Percentiles rank a stretch among this genome's conserved stretches.
phyloP scores from a whole-genome alignment of 2,888 invertebrate genomes.

The Ormyrus nitidulus region DNA sequence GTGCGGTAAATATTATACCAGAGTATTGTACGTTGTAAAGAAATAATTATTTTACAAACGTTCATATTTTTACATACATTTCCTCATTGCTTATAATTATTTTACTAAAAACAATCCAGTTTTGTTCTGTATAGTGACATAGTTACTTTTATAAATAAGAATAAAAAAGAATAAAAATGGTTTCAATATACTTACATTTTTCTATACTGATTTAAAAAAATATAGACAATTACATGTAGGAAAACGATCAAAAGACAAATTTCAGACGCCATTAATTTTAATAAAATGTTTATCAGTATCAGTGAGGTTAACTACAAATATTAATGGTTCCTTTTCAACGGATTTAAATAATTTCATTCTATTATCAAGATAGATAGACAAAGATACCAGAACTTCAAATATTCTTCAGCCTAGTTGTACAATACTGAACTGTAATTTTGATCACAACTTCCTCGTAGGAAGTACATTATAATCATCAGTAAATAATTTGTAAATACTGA shows the following conservation, averaged over 20 bases:
- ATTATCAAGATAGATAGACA: neutral
- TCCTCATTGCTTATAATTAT: constrained; percentile 53
- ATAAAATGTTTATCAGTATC: constrained; percentile 43
- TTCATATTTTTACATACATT: constrained; percentile 54
- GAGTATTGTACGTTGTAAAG: constrained; percentile 49
- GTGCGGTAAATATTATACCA: constrained; percentile 40
- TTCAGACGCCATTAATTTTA: constrained; percentile 16
- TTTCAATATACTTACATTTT: constrained; percentile 42
- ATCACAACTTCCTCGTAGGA: constrained; percentile 48
- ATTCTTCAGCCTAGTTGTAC: constrained; percentile 50
- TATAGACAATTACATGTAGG: constrained; percentile 1
- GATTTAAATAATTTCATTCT: constrained; percentile 25
- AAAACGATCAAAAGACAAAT: constrained; percentile 17
- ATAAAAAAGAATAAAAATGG: constrained; percentile 45
- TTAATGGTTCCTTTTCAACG: constrained; percentile 45
- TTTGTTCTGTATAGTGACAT: constrained; percentile 57
- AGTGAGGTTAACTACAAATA: constrained; percentile 36
- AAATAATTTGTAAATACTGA: constrained; percentile 57
- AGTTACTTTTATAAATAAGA: constrained; percentile 56
- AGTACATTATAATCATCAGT: constrained; percentile 46
- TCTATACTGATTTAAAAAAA: constrained; percentile 50
- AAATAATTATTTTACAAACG: constrained; percentile 52
- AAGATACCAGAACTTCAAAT: constrained; percentile 34
- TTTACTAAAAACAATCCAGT: constrained; percentile 49
- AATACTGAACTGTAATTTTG: constrained; percentile 52